A percentile compares a stretch with the other conserved stretches of the same genome.
Evolutionary conservation across 2,797 vertebrate genomes (phyloP).

Genomic region (Pelochelys cantorii): DNA sequence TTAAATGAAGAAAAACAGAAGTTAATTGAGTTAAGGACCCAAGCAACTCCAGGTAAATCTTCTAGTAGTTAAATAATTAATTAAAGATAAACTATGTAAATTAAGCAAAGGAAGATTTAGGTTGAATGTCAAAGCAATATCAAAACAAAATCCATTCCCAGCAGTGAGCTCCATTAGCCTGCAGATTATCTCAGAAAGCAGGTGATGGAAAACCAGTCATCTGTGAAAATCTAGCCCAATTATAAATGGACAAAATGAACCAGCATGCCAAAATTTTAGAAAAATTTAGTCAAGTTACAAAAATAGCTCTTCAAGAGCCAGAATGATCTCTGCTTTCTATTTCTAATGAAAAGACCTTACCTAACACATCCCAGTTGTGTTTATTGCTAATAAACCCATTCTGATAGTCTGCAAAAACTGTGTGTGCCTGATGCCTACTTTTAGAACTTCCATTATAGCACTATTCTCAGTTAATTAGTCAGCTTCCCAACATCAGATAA

Average conservation of each 20-base stretch:
- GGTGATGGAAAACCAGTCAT: background rate
- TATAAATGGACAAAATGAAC: background rate
- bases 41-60: no score
- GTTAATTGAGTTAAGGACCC: no score
- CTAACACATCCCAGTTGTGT: background rate
- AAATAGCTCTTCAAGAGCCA: slow-evolving; percentile 2
- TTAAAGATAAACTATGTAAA: background rate
- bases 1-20: no score
- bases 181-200: background rate
- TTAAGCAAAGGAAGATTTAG: background rate
- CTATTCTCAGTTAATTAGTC: background rate
- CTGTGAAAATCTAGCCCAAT: background rate
- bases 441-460: slow-evolving; percentile 4
- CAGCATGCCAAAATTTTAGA: background rate
- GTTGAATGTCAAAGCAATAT: background rate
- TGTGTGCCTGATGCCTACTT: background rate
- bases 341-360: background rate
- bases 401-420: background rate
- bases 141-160: background rate
- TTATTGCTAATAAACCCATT: slow-evolving; percentile 7
- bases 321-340: background rate
- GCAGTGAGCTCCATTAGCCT: background rate
- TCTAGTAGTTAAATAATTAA: background rate
- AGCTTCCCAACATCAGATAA: slow-evolving; percentile 32
- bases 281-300: background rate